Evolutionary conservation across 2,888 invertebrate genomes (phyloP).

Genomic region (Calephelis perditalis): DNA sequence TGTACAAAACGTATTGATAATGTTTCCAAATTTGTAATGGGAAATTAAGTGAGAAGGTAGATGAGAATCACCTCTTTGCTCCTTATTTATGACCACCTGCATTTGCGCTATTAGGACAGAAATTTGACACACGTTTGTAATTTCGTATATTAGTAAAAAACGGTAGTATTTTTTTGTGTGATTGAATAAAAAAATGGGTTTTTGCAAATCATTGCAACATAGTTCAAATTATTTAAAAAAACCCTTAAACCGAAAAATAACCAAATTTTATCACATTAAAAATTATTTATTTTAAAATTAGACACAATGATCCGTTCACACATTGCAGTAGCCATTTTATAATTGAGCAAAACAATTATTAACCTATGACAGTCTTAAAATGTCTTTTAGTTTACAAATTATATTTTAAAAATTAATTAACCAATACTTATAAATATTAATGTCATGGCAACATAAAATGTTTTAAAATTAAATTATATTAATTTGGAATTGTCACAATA

Average conservation of each 20-base stretch:
- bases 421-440: constrained; percentile 16
- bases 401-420: constrained; percentile 20
- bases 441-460: constrained; percentile 34
- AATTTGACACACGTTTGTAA: background rate
- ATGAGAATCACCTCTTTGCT: background rate
- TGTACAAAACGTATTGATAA: background rate
- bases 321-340: background rate
- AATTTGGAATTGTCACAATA: constrained; percentile 27
- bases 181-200: background rate
- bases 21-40: constrained; percentile 2
- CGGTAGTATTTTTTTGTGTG: background rate
- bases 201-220: no score
- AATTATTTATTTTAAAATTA: no score
- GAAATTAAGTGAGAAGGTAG: background rate
- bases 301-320: background rate
- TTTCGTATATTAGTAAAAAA: background rate
- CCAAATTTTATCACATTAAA: no score
- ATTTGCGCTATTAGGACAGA: background rate
- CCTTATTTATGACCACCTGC: background rate
- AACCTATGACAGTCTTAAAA: constrained; percentile 55
- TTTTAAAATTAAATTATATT: constrained; percentile 35
- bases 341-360: constrained; percentile 20
- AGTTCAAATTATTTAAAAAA: no score
- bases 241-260: no score
- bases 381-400: constrained; percentile 47